A percentile compares a stretch with the other conserved stretches of the same genome.
These are phyloP conservation scores for Typhlichthys subterraneus DNA, from an alignment of 2,797 vertebrate genomes.

Conservation along the genomic window DNA sequence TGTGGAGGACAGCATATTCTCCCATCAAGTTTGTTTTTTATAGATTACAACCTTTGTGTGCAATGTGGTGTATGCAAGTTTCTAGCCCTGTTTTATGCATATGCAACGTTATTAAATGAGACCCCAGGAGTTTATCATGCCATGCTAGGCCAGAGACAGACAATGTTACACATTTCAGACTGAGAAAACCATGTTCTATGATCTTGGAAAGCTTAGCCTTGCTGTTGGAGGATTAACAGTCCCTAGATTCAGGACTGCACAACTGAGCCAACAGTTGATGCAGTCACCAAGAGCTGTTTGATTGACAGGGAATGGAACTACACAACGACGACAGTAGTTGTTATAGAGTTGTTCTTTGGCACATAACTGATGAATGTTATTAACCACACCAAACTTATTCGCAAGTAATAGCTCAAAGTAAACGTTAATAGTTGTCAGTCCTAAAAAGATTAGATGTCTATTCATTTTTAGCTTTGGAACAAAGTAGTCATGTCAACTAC, in stretches of 20 bases:
- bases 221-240: conserved; percentile 37
- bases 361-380: no score
- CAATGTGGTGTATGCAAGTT: no score
- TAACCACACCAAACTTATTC: background rate
- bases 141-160: conserved; percentile 20
- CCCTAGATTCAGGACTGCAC: conserved; percentile 25
- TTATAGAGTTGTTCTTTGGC: conserved; percentile 9
- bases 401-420: background rate
- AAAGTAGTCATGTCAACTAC: conserved; percentile 1
- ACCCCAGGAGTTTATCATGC: conserved; percentile 19
- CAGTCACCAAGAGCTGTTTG: conserved; percentile 28
- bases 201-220: conserved; percentile 47
- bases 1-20: no score
- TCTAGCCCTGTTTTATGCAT: no score
- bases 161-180: conserved; percentile 10
- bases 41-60: no score
- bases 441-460: conserved; percentile 26
- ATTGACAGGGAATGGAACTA: conserved; percentile 22
- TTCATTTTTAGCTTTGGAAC: conserved; percentile 31
- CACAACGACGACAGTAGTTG: conserved; percentile 16
- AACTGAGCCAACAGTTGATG: conserved; percentile 23
- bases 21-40: no score
- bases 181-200: conserved; percentile 30
- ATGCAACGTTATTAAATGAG: no score
- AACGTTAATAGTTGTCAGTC: background rate